These are phyloP conservation scores for Pipistrellus kuhlii DNA, from an alignment of 2,797 vertebrate genomes.

Conservation along the genomic window DNA sequence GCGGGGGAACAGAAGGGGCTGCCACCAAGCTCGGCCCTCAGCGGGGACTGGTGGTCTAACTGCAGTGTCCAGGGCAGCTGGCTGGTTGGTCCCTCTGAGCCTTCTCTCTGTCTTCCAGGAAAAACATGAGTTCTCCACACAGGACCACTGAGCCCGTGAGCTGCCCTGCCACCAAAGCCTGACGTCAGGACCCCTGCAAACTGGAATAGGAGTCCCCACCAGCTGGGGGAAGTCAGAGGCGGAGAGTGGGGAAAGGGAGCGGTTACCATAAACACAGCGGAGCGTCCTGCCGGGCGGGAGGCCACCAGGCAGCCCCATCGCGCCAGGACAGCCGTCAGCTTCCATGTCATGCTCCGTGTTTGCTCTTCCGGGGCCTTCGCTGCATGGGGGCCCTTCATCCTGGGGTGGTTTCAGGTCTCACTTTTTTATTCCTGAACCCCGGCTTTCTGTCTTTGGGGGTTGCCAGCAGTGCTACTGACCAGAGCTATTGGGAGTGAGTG, in stretches of 20 bases:
- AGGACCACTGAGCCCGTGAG: not conserved
- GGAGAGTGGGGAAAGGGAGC: too few species aligned
- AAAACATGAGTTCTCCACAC: too few species aligned
- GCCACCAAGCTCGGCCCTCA: not conserved
- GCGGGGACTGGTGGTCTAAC: not conserved
- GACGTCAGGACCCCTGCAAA: fast-evolving
- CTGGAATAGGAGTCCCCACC: too few species aligned
- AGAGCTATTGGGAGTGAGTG: not conserved
- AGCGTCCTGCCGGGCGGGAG: not conserved
- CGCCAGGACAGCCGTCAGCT: too few species aligned
- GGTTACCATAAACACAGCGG: not conserved
- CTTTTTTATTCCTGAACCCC: not conserved
- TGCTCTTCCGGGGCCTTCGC: not conserved
- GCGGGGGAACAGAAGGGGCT: fast-evolving
- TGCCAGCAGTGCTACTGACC: not conserved
- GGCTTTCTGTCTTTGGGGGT: not conserved
- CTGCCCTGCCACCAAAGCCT: too few species aligned
- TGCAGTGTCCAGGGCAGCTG: not conserved
- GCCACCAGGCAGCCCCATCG: not conserved
- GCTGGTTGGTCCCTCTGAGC: not conserved
- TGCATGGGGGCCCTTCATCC: not conserved
- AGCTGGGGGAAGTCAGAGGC: not conserved
- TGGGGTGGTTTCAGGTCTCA: not conserved
- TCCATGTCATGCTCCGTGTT: not conserved
- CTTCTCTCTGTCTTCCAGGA: not conserved